Conservation (phyloP, 2,888 invertebrate genomes). For the Linhomoeus sp. region DNA sequence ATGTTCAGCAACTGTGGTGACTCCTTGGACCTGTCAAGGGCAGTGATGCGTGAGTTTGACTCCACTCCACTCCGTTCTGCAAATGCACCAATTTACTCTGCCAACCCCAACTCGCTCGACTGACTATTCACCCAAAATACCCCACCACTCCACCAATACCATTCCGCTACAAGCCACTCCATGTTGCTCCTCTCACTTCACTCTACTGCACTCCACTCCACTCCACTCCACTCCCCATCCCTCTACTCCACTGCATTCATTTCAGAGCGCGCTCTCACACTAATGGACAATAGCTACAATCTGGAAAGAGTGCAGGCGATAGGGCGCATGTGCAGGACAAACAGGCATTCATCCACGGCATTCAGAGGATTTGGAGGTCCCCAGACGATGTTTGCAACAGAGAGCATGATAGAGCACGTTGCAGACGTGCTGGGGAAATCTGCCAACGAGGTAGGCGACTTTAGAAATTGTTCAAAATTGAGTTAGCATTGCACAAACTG, state of each 20-base stretch:
- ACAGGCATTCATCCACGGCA: constrained; percentile 74
- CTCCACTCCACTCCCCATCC: too few relatives aligned
- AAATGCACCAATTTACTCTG: too few relatives aligned
- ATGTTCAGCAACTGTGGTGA: constrained; percentile 65
- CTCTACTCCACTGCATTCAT: too few relatives aligned
- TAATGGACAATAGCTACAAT: constrained; percentile 60
- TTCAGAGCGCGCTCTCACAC: constrained; percentile 58
- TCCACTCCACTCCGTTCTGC: too few relatives aligned
- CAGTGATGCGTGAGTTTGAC: constrained; percentile 26
- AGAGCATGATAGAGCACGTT: constrained; percentile 53
- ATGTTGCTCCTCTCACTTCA: too few relatives aligned
- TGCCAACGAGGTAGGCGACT: constrained; percentile 11
- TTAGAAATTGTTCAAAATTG: too few relatives aligned
- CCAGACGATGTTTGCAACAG: constrained; percentile 62
- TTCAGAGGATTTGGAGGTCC: constrained; percentile 80
- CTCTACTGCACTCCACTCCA: too few relatives aligned
- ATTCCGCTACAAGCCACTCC: too few relatives aligned
- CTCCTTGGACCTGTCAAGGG: constrained; percentile 52
- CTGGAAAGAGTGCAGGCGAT: constrained; percentile 51
- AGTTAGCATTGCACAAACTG: too few relatives aligned
- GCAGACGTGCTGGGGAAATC: constrained; percentile 34
- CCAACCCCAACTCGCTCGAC: too few relatives aligned
- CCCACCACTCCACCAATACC: too few relatives aligned
- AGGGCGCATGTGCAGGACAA: constrained; percentile 52
- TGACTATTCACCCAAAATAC: too few relatives aligned